Evolutionary conservation across 2,888 invertebrate species (phyloP).

Genomic region (Hypsopygia costalis): DNA sequence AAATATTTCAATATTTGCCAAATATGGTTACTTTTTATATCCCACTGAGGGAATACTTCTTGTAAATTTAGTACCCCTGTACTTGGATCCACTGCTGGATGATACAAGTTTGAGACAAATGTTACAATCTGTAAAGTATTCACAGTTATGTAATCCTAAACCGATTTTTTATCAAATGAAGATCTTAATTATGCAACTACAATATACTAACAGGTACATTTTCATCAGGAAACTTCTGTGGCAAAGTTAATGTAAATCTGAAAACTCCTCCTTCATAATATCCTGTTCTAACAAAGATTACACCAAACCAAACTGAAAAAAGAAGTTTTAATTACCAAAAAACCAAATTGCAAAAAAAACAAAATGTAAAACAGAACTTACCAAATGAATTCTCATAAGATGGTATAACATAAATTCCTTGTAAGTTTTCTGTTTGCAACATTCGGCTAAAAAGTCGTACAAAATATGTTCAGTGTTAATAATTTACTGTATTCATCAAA

Average conservation of each 20-base stretch:
- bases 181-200: too few relatives aligned
- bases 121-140: constrained; percentile 83
- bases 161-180: too few relatives aligned
- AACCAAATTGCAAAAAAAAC: too few relatives aligned
- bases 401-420: constrained; percentile 96
- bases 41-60: constrained; percentile 93
- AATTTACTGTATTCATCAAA: neutral
- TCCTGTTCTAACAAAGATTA: constrained; percentile 93
- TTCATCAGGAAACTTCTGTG: constrained; percentile 93
- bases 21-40: constrained; percentile 88
- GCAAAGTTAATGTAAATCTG: constrained; percentile 91
- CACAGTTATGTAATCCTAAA: too few relatives aligned
- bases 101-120: constrained; percentile 92
- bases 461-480: neutral
- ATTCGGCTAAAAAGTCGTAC: constrained; percentile 84
- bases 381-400: constrained; percentile 90
- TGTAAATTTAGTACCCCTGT: constrained; percentile 89
- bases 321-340: too few relatives aligned
- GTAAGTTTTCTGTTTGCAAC: constrained; percentile 90
- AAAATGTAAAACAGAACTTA: constrained; percentile 74
- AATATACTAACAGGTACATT: constrained; percentile 89
- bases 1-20: constrained; percentile 95
- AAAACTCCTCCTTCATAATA: constrained; percentile 94
- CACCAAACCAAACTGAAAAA: constrained; percentile 93
- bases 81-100: constrained; percentile 90